A percentile compares a stretch with the other conserved stretches of the same genome.
phyloP scores from a whole-genome alignment of 2,797 vertebrate species.

The Crenichthys baileyi region DNA sequence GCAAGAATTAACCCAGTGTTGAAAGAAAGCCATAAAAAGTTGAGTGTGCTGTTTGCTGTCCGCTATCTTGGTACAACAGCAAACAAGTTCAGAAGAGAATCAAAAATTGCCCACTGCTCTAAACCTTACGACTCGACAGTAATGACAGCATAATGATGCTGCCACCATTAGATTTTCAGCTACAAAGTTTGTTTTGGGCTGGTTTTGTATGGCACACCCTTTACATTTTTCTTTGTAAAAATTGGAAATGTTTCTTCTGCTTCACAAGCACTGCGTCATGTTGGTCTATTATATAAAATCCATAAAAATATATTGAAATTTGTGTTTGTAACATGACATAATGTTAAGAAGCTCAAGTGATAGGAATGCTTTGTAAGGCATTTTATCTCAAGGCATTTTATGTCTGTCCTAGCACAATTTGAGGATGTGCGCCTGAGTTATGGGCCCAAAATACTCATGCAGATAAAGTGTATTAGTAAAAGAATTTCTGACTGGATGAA shows the following conservation, averaged over 20 bases:
- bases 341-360: neutral
- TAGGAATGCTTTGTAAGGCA: neutral
- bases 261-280: neutral
- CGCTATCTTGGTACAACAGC: neutral
- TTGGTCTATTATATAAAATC: neutral
- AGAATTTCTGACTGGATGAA: conserved; percentile 25
- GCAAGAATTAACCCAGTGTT: neutral
- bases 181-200: too few species aligned
- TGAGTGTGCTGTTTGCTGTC: neutral
- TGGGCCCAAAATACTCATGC: neutral
- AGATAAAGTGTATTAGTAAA: conserved; percentile 21
- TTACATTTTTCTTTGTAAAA: too few species aligned
- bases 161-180: too few species aligned
- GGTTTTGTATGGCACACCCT: too few species aligned
- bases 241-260: neutral
- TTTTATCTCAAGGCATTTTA: neutral
- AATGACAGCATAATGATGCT: too few species aligned
- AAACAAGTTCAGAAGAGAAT: neutral
- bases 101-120: too few species aligned
- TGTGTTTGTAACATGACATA: neutral
- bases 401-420: neutral
- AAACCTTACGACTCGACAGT: too few species aligned
- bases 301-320: neutral
- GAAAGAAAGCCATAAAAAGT: neutral
- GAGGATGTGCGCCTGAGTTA: neutral